These are phyloP conservation scores for Trichonephila inaurata DNA, from an alignment of 1,140 invertebrate genomes.

Conservation along the genomic window DNA sequence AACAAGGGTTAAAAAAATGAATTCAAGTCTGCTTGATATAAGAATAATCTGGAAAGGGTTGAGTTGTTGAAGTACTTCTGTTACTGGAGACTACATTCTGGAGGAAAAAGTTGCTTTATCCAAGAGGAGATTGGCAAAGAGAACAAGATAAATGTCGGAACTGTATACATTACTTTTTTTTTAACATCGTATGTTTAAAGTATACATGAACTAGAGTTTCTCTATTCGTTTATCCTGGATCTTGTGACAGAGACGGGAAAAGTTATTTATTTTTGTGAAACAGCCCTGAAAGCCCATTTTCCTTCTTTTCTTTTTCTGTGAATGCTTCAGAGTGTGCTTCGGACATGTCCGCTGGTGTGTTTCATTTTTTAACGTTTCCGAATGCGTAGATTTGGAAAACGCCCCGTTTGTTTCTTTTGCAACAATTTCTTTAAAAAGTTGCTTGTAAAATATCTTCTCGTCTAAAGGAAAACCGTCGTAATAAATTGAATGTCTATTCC, in stretches of 20 bases:
- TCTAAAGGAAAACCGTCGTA: background rate
- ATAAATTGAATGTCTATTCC: background rate
- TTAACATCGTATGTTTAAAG: background rate
- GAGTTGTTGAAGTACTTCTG: slow-evolving; percentile 18
- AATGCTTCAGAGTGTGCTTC: background rate
- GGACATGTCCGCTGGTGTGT: background rate
- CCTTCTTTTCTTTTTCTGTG: background rate
- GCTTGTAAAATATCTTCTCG: background rate
- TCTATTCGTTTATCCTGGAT: background rate
- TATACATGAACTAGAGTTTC: background rate
- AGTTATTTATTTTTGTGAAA: slow-evolving; percentile 10
- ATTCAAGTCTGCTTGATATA: background rate
- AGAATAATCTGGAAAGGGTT: slow-evolving; percentile 1
- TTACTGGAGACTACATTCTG: background rate
- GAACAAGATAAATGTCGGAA: background rate
- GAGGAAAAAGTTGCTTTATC: background rate
- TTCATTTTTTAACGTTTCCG: background rate
- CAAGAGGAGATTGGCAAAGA: background rate
- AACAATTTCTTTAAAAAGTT: background rate
- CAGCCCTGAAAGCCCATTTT: background rate
- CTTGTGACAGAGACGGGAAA: background rate
- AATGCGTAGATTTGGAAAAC: background rate
- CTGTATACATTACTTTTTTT: background rate
- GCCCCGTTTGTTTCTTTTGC: background rate
- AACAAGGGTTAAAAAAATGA: background rate